These are phyloP conservation scores for Cataglyphis albicans DNA, from an alignment of 2,888 invertebrate genomes.

Conservation along the genomic window DNA sequence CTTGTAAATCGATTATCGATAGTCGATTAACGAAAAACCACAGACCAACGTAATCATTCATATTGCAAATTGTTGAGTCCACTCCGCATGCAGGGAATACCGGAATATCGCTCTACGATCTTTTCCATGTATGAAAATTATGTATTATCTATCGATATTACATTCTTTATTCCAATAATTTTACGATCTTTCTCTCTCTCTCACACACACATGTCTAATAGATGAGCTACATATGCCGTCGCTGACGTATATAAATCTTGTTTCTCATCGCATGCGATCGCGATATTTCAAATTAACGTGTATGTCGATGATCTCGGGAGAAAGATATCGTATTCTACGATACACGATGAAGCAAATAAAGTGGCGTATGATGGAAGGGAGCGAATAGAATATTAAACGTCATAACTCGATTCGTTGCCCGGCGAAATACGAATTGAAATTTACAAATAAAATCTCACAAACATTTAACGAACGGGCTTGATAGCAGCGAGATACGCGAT, in stretches of 20 bases:
- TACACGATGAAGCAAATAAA: slow-evolving; percentile 19
- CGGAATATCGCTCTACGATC: neutral
- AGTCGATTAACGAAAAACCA: slow-evolving; percentile 2
- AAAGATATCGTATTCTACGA: slow-evolving; percentile 1
- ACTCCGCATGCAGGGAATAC: neutral
- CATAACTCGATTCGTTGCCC: neutral
- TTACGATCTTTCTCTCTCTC: neutral
- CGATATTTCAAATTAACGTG: slow-evolving; percentile 39
- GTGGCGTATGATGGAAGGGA: neutral
- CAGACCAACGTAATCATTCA: slow-evolving; percentile 18
- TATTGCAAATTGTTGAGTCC: slow-evolving; percentile 6
- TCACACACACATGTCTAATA: neutral
- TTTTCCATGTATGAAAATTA: slow-evolving; percentile 1
- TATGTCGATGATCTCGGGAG: slow-evolving; percentile 7
- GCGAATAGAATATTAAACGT: slow-evolving; percentile 9
- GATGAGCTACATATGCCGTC: neutral
- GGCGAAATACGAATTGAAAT: slow-evolving; percentile 23
- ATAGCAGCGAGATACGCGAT: slow-evolving; percentile 19
- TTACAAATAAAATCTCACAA: slow-evolving; percentile 30
- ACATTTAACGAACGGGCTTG: slow-evolving; percentile 18
- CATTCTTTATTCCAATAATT: slow-evolving; percentile 16
- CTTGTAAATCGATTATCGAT: slow-evolving; percentile 12
- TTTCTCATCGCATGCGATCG: slow-evolving; percentile 8
- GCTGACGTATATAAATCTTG: slow-evolving; percentile 17
- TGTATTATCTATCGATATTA: slow-evolving; percentile 25